A percentile compares a stretch with the other conserved stretches of the same genome.
Evolutionary conservation across 1,140 invertebrate genomes (phyloP).

Genomic region (Acyrthosiphon pisum): DNA sequence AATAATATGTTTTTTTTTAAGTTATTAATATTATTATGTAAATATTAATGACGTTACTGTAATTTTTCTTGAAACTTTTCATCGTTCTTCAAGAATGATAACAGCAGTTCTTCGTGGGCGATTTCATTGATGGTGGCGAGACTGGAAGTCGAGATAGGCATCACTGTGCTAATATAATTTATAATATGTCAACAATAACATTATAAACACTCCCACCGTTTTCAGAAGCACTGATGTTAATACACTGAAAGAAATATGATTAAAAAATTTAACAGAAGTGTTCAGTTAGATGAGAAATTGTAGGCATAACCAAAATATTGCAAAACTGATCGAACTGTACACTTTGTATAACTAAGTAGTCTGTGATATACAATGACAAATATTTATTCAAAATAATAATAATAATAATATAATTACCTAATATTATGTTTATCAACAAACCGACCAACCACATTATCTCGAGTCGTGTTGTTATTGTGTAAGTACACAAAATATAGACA

Average conservation of each 20-base stretch:
- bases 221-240: background rate
- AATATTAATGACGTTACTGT: background rate
- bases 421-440: background rate
- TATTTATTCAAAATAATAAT: background rate
- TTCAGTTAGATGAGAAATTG: too few relatives aligned
- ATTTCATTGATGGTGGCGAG: background rate
- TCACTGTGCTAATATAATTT: background rate
- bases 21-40: constrained; percentile 10
- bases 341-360: too few relatives aligned
- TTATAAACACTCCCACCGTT: background rate
- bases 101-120: background rate
- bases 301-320: too few relatives aligned
- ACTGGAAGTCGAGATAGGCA: background rate
- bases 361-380: background rate
- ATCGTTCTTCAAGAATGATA: background rate
- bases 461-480: background rate
- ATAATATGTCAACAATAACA: background rate
- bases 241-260: too few relatives aligned
- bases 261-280: too few relatives aligned
- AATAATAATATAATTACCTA: too few relatives aligned
- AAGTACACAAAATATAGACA: background rate
- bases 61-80: background rate
- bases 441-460: background rate
- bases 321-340: too few relatives aligned
- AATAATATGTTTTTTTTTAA: background rate